Conservation (phyloP, 2,888 invertebrate genomes). For the Rotaria socialis region DNA sequence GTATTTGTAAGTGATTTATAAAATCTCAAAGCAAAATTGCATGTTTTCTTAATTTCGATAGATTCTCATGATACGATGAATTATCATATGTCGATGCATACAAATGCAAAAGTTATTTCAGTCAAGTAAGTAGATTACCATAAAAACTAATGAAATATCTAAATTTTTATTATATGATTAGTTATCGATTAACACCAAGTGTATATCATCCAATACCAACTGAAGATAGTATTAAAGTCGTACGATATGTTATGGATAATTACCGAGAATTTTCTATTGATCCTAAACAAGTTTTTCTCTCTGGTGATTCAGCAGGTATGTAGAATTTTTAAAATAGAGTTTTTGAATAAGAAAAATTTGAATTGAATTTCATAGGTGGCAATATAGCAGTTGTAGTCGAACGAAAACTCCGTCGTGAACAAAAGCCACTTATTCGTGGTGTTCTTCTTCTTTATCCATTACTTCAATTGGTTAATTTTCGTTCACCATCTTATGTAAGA, state of each 20-base stretch:
- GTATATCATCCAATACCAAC: background rate
- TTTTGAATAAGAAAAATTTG: background rate
- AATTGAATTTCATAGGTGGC: background rate
- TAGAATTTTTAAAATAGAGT: background rate
- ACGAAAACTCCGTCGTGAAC: background rate
- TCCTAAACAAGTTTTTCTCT: background rate
- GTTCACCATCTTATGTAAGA: background rate
- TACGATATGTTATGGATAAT: background rate
- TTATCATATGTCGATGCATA: background rate
- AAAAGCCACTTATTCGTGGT: background rate
- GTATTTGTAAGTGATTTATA: background rate
- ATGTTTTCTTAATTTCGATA: background rate
- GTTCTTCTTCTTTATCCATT: constrained; percentile 8
- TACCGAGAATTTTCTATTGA: constrained; percentile 10
- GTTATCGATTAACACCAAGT: constrained; percentile 17
- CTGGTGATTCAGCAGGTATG: constrained; percentile 21
- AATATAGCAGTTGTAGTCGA: constrained; percentile 19
- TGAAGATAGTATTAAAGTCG: background rate
- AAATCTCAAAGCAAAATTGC: no score
- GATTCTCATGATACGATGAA: constrained; percentile 31
- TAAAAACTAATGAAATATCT: no score
- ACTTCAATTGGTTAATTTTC: constrained; percentile 2
- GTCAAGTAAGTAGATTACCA: background rate
- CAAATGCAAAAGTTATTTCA: background rate
- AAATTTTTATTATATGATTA: background rate